Base-by-base conservation (phyloP, 2,113 vertebrate genomes). In the Perognathus longimembris region DNA sequence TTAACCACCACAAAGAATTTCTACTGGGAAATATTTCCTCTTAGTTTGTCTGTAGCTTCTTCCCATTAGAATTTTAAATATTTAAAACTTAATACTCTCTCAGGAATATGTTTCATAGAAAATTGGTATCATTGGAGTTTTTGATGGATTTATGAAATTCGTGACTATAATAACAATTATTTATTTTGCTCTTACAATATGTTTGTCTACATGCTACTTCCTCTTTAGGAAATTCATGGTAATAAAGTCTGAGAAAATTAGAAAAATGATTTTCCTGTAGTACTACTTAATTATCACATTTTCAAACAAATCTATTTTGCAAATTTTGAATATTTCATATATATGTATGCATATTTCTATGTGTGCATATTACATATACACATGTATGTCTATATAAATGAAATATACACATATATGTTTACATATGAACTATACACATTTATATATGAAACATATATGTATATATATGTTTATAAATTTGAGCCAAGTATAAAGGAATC, bases 11-110 rank as follows among this genome's bases (percentile, higher is more conserved):
- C 26, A 74, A 34, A 89, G 28, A 74, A 81, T 69, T 93, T 89
- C 85, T 85, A 24, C 26, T 59, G 30, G 20, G 24, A 81, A 74
- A 42, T 78, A 85, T 20, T 45, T 93, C 21, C 30, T 69, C 5
- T 42, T 64, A 61, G 5, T 10, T 15, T 85, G 26, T 38, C 12
- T 70, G n/a, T 28, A 26, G 18, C 40, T 76, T 40, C 34, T 77
- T 81, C 42, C n/a, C 45, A 20, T 57, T 70, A 80, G 7, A 86
- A 74, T 74, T 93, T 90, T 50, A 77, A 94, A 28, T 94, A 76
- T 90, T 80, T 96, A 57, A 78, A 28, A 81, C 2, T 34, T 54
- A 76, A 26, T 67, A 30, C 22, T 18, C 54, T 74, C 36, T 88
- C 45, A 85, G 34, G 14, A 85, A 81, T n/a, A 57, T 34, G 12